A percentile compares a stretch with the other conserved stretches of the same genome.
Conservation (phyloP, 2,113 vertebrate species). For the Nycticorax nycticorax region DNA sequence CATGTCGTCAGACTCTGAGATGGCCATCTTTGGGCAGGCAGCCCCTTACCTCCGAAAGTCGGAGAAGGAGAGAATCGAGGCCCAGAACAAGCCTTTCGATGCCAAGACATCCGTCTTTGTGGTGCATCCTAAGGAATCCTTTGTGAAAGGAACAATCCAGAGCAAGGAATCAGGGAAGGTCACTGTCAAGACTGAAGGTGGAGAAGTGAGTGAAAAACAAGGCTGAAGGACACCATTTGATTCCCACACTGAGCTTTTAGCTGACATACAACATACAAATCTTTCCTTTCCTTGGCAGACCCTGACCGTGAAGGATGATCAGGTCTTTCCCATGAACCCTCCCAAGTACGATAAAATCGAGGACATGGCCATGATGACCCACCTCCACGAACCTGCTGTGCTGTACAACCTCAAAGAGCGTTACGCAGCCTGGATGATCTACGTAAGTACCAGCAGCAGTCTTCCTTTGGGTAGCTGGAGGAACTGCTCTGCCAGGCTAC, state of each 20-base stretch:
- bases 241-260: background rate
- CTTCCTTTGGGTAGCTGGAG: no score
- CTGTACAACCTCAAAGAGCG: constrained; percentile 76
- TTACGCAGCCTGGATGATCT: constrained; percentile 82
- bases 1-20: constrained; percentile 84
- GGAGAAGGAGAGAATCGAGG: constrained; percentile 85
- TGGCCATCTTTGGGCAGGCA: constrained; percentile 84
- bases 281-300: constrained; percentile 57
- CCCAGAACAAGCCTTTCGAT: constrained; percentile 81
- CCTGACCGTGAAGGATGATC: constrained; percentile 81
- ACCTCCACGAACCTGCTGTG: constrained; percentile 80
- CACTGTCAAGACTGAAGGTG: constrained; percentile 69
- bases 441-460: background rate
- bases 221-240: background rate
- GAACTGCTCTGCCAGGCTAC: no score
- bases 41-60: constrained; percentile 84
- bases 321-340: constrained; percentile 81
- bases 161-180: constrained; percentile 72
- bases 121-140: constrained; percentile 73
- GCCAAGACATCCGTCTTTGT: constrained; percentile 72
- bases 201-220: constrained; percentile 59
- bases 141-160: constrained; percentile 66
- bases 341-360: constrained; percentile 89
- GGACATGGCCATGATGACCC: constrained; percentile 93
- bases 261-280: background rate